Evolutionary conservation across 2,113 vertebrate genomes (phyloP).

Genomic region (Aldabrachelys gigantea): DNA sequence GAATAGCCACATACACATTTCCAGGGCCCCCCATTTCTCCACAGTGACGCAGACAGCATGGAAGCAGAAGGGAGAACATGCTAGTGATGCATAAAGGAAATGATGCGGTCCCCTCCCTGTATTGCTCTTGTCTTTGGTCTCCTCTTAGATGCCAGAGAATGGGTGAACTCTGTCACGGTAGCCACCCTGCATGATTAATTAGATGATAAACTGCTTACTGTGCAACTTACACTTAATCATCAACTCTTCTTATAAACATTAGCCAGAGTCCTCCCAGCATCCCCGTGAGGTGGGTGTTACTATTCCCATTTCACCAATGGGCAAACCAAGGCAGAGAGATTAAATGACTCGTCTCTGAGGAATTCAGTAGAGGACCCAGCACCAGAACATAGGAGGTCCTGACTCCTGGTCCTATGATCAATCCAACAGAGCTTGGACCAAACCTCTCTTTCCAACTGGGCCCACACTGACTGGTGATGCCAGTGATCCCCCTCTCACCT

Average conservation of each 20-base stretch:
- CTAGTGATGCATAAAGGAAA: background rate
- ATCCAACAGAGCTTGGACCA: background rate
- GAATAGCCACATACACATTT: background rate
- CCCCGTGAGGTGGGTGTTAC: background rate
- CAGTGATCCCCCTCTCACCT: background rate
- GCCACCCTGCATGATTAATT: conserved; percentile 40
- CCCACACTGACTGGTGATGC: background rate
- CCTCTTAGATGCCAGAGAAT: background rate
- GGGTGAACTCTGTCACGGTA: conserved; percentile 11
- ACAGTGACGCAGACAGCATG: background rate
- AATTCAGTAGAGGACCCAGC: background rate
- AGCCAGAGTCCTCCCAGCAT: background rate
- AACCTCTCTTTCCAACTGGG: background rate
- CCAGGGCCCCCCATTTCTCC: background rate
- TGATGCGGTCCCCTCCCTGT: background rate
- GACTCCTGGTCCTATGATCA: background rate
- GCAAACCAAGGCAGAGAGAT: background rate
- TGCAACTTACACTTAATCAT: background rate
- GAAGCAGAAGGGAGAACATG: background rate
- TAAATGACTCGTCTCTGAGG: background rate
- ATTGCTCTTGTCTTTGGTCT: conserved; percentile 6
- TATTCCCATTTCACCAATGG: background rate
- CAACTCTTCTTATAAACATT: background rate
- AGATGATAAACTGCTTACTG: background rate
- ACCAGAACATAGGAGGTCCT: background rate